Evolutionary conservation across 2,888 invertebrate species (phyloP).

Genomic region (Stenoptilia bipunctidactyla): DNA sequence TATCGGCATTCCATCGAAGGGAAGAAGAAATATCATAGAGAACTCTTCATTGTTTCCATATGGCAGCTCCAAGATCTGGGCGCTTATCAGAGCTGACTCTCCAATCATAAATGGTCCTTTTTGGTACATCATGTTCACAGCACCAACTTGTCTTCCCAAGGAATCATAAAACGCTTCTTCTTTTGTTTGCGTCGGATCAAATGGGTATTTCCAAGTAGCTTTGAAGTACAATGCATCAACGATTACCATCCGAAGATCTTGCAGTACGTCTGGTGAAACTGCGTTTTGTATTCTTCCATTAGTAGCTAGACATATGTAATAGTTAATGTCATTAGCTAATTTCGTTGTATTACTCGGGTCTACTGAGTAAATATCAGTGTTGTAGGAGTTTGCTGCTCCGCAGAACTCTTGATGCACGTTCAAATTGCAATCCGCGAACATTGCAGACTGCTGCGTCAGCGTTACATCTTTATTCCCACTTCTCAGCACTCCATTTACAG

Average conservation of each 20-base stretch:
- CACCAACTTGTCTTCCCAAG: conserved; percentile 58
- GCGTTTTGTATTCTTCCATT: conserved; percentile 76
- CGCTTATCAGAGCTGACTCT: conserved; percentile 64
- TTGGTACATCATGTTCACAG: conserved; percentile 83
- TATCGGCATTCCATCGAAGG: conserved; percentile 66
- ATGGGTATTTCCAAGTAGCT: conserved; percentile 78
- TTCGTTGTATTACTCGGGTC: conserved; percentile 65
- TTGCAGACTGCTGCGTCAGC: conserved; percentile 38
- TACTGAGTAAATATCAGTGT: conserved; percentile 64
- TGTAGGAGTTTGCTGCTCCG: conserved; percentile 51
- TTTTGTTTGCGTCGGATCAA: conserved; percentile 69
- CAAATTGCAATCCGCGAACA: conserved; percentile 41
- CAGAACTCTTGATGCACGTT: conserved; percentile 51
- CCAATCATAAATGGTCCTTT: conserved; percentile 69
- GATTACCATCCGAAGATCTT: conserved; percentile 67
- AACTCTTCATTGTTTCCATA: conserved; percentile 74
- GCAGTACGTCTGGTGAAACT: conserved; percentile 56
- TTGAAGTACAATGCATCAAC: conserved; percentile 79
- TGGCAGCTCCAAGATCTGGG: conserved; percentile 76
- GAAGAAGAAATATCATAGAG: conserved; percentile 76
- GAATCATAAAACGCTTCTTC: conserved; percentile 72
- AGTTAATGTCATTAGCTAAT: conserved; percentile 73
- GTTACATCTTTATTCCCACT: conserved; percentile 35
- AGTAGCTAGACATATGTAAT: conserved; percentile 76
- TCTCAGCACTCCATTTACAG: conserved; percentile 33